Conservation (phyloP, 2,113 vertebrate species). For the Bufo gargarizans region DNA sequence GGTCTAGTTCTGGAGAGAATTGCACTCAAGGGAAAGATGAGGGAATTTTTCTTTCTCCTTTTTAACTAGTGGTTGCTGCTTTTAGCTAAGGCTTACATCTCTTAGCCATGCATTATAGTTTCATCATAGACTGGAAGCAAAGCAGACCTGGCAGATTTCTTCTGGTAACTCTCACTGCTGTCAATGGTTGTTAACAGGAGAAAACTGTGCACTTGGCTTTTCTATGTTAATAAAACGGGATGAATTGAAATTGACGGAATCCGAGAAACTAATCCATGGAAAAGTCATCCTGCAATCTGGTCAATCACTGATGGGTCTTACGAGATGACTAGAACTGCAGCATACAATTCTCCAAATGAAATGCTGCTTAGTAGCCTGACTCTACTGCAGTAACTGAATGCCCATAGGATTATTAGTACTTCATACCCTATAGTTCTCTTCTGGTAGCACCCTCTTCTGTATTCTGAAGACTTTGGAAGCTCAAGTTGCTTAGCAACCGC, state of each 20-base stretch:
- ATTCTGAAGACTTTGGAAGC: too few relatives aligned
- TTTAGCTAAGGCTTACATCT: slow-evolving; percentile 27
- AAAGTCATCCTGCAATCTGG: not conserved
- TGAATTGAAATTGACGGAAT: slow-evolving; percentile 20
- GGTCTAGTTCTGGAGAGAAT: slow-evolving; percentile 34
- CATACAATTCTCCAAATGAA: not conserved
- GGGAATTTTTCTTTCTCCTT: not conserved
- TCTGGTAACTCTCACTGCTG: slow-evolving; percentile 29
- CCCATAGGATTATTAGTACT: not conserved
- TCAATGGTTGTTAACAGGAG: slow-evolving; percentile 34
- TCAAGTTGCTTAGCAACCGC: too few relatives aligned
- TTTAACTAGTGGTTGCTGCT: not conserved
- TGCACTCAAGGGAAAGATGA: slow-evolving; percentile 3
- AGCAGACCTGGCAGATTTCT: slow-evolving; percentile 38
- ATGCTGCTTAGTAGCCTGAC: not conserved
- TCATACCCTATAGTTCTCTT: too few relatives aligned
- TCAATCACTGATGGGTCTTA: not conserved
- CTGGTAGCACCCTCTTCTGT: too few relatives aligned
- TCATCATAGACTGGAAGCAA: slow-evolving; percentile 25
- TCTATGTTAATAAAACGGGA: not conserved
- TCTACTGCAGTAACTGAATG: not conserved
- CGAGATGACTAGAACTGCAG: not conserved
- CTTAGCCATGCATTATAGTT: slow-evolving; percentile 33
- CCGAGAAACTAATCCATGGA: not conserved
- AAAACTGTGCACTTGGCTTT: slow-evolving; percentile 28